Base-by-base conservation (phyloP, 2,797 vertebrate species). In the Craterocephalus amniculus region DNA sequence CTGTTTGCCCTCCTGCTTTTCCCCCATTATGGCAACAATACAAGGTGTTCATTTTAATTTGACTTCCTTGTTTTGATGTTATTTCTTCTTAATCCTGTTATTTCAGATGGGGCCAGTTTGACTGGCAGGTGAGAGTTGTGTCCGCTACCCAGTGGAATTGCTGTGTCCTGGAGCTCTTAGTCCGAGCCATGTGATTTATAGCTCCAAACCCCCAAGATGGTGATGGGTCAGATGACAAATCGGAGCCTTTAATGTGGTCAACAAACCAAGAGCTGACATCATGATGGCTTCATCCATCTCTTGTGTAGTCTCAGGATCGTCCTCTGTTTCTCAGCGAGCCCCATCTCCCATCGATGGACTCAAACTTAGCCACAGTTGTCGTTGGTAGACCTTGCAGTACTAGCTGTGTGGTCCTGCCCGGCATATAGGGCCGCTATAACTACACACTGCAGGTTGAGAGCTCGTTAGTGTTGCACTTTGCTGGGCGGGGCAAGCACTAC, bases 201-300 rank as follows among this genome's bases (percentile, higher is more conserved):
- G 49, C 49, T 52, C 49, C 13, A 6, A 52, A 51, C 14, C 11
- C 49, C 49, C 49, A 24, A 52, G 49, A 52, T 26, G 12, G 49
- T 52, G 49, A 52, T 52, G 49, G 38, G 49, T 26, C 49, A 52
- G 27, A 52, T 52, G 49, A 52, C 49, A 26, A 52, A 52, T 52
- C n/a, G 22, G 12, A 52, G 24, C 24, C 49, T 52, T 26, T 49
- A 52, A 52, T 26, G 49, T 26, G 49, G 24, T 52, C 49, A 52
- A 27, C 24, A 52, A 52, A 52, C 49, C 49, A 12, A 52, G 5
- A 26, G 24, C 11, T 14, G 22, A 12, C 22, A 14, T 14, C 49
- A 26, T 24, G 27, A 52, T 52, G 13, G 49, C 49, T 26, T 14
- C 24, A 52, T 24, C 24, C 49, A 52, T 52, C 49, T 52, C 27